Evolutionary conservation across 2,888 invertebrate genomes (phyloP), one percentile per base, ranked within the genome.

Genomic region (Himalopsyche anomala): DNA sequence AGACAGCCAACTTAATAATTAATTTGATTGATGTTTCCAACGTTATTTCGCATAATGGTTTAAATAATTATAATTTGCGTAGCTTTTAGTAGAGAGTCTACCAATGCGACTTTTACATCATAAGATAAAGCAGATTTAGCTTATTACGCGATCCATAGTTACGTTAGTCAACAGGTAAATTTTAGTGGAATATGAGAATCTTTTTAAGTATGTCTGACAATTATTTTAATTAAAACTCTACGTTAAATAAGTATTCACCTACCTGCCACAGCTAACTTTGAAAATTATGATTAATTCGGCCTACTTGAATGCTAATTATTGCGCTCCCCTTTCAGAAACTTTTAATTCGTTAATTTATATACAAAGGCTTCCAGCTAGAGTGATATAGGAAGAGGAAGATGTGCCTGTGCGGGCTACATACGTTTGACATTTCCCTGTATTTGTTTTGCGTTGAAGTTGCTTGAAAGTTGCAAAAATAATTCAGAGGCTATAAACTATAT

Each of bases 301-400:
- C 74, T 74, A 74, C 74, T 74, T 74, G 74, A 74, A 74, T 36
- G 74, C 74, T 74, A 74, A 74, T 74, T 74, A 74, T 74, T 74
- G 36, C 15, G 74, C 36, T 74, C 74, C 74, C 74, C 74, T 74
- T 36, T 74, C 74, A 38, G 36, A 85, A 85, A 83, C 84, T 86
- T 82, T 86, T 86, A 86, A 86, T 86, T 84, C 80, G 86, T 81
- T 84, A 80, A 86, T 86, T 86, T 86, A 86, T 86, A 86, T 86
- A 86, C 86, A 84, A 86, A 86, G 84, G 86, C 86, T 84, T 81
- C 86, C 84, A 86, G 81, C 81, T 51, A 38, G 74, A 85, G 81
- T 85, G 85, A 85, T 81, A 74, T 36, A 36, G 36, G 74, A 74
- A 74, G 74, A 74, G 36, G 74, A 74, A 74, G 74, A 74, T 74